These are phyloP conservation scores for Lasiommata megera DNA, from an alignment of 2,888 invertebrate species.

Conservation along the genomic window DNA sequence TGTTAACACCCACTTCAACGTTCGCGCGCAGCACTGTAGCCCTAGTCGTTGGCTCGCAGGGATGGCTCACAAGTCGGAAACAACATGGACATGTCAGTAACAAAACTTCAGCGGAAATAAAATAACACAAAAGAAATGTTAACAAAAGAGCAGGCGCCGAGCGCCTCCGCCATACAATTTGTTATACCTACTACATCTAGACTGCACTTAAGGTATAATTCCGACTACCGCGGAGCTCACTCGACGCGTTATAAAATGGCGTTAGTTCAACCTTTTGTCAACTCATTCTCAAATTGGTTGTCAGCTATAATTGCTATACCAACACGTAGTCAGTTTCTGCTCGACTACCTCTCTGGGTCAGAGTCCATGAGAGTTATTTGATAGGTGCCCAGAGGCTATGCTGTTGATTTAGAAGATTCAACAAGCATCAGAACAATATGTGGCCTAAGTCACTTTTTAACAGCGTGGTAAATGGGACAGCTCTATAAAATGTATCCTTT, in stretches of 20 bases:
- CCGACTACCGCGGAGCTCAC: not conserved
- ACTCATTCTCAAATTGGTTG: no score
- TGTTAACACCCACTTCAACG: not conserved
- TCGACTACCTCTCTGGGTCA: no score
- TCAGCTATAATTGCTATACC: no score
- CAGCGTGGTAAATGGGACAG: no score
- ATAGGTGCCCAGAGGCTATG: no score
- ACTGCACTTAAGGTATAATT: constrained; percentile 55
- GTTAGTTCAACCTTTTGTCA: not conserved
- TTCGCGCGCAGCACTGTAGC: not conserved
- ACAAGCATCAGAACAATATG: no score
- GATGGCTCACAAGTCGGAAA: constrained; percentile 25
- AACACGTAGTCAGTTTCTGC: no score
- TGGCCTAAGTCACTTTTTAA: no score
- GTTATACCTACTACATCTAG: constrained; percentile 80
- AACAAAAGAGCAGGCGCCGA: constrained; percentile 39
- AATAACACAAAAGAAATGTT: constrained; percentile 33
- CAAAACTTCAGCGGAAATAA: constrained; percentile 41
- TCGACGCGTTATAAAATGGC: not conserved
- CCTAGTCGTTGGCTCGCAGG: constrained; percentile 22
- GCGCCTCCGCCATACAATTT: constrained; percentile 67
- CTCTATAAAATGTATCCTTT: no score
- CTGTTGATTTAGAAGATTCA: no score
- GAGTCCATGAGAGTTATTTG: no score
- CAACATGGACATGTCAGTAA: constrained; percentile 49